A percentile compares a stretch with the other conserved stretches of the same genome.
These are phyloP conservation scores for Drosophila nikananu DNA, from an alignment of 1,140 invertebrate species.

Conservation along the genomic window DNA sequence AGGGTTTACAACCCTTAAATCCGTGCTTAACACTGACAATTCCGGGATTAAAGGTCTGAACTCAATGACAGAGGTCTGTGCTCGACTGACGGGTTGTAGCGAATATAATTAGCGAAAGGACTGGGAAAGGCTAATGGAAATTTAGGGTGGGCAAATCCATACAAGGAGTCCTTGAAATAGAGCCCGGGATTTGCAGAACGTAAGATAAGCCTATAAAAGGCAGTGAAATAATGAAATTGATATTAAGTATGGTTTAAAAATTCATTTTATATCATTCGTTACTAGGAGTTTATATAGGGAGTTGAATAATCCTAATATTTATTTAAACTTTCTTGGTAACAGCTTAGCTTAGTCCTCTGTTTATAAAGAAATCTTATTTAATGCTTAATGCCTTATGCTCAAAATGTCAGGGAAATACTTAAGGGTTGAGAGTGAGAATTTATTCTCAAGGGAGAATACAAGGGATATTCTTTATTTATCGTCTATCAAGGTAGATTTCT, in stretches of 20 bases:
- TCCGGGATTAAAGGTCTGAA: not conserved
- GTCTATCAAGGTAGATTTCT: not conserved
- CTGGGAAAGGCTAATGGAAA: not conserved
- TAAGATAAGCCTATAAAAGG: not conserved
- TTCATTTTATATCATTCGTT: not conserved
- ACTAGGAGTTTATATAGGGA: not conserved
- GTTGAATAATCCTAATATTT: not conserved
- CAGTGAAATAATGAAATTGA: not conserved
- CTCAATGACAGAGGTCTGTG: not conserved
- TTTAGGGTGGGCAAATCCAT: not conserved
- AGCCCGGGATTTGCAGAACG: not conserved
- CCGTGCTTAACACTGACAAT: conserved; percentile 1
- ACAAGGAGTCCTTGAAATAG: not conserved
- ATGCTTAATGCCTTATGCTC: not conserved
- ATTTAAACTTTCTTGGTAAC: not conserved
- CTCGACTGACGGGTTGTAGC: not conserved
- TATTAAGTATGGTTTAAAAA: no score
- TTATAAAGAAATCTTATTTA: not conserved
- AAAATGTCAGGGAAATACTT: not conserved
- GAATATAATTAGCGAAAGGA: not conserved
- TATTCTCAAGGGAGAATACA: not conserved
- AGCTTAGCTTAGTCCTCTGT: not conserved
- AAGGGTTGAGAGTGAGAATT: not conserved
- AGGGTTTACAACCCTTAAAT: conserved; percentile 17
- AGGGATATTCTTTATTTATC: not conserved